These are phyloP conservation scores for Cisticola juncidis DNA, from an alignment of 2,113 vertebrate genomes.

Conservation along the genomic window DNA sequence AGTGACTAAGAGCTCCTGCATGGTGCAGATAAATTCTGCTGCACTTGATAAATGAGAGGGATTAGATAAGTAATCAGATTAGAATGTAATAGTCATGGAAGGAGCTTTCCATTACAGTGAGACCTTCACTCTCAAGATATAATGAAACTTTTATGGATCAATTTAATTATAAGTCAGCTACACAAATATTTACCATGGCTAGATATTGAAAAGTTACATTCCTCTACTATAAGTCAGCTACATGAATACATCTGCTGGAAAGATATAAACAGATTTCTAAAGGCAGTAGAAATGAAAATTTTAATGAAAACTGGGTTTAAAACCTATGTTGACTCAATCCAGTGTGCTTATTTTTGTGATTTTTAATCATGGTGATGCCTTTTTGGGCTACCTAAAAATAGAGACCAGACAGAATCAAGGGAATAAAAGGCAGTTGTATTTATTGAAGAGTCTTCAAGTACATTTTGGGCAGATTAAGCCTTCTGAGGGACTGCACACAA, in stretches of 20 bases:
- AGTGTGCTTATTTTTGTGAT: neutral
- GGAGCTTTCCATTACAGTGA: neutral
- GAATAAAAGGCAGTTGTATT: neutral
- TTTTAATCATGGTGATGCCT: neutral
- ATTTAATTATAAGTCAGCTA: neutral
- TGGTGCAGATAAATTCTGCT: neutral
- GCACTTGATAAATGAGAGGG: neutral
- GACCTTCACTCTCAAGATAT: neutral
- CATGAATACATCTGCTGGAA: neutral
- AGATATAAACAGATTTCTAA: neutral
- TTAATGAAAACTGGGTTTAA: neutral
- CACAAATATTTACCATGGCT: conserved; percentile 26
- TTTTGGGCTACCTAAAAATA: neutral
- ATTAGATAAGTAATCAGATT: conserved; percentile 29
- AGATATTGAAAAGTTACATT: neutral
- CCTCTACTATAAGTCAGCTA: neutral
- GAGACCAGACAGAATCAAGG: neutral
- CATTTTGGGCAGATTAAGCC: accelerated
- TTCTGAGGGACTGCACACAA: neutral
- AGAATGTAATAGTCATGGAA: neutral
- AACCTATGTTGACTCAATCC: neutral
- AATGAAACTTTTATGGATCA: conserved; percentile 15
- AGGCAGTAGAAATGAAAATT: neutral
- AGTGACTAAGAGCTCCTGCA: neutral
- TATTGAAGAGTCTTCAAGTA: neutral